A percentile compares a stretch with the other conserved stretches of the same genome.
Conservation (phyloP, 1,140 invertebrate species). For the Triops longicaudatus region DNA sequence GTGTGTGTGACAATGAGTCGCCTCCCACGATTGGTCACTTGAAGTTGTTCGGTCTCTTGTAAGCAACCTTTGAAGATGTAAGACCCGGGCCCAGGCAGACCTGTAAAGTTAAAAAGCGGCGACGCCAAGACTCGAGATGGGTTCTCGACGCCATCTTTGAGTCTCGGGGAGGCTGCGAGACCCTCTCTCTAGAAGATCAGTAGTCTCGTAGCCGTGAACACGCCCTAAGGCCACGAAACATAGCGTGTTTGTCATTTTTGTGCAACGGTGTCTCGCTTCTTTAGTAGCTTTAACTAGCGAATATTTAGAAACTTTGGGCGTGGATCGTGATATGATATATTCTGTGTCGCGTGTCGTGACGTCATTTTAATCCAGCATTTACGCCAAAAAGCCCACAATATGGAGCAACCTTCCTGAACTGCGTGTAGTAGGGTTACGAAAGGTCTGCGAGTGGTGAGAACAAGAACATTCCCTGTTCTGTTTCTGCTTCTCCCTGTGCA, state of each 20-base stretch:
- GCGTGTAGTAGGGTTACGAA: neutral
- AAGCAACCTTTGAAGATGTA: neutral
- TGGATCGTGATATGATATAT: neutral
- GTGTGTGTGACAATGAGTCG: neutral
- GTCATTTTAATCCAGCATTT: conserved; percentile 1
- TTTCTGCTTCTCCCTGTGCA: neutral
- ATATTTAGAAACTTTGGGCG: neutral
- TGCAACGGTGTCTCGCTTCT: neutral
- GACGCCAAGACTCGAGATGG: neutral
- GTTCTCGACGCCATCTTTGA: neutral
- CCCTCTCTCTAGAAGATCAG: neutral
- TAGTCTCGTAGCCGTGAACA: neutral
- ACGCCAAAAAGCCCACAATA: neutral
- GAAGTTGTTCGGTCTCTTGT: neutral
- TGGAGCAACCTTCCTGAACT: neutral
- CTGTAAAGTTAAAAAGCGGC: neutral
- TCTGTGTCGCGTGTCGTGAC: conserved; percentile 9
- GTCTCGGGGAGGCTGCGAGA: neutral
- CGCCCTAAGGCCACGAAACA: neutral
- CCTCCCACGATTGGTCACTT: neutral
- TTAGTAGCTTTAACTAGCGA: neutral
- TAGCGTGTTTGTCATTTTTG: neutral
- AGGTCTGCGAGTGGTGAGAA: neutral
- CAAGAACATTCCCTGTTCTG: neutral
- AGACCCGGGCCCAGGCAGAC: neutral